Percentiles rank a stretch among this genome's conserved stretches.
Conservation (phyloP, 2,797 vertebrate genomes). For the Phataginus tricuspis region DNA sequence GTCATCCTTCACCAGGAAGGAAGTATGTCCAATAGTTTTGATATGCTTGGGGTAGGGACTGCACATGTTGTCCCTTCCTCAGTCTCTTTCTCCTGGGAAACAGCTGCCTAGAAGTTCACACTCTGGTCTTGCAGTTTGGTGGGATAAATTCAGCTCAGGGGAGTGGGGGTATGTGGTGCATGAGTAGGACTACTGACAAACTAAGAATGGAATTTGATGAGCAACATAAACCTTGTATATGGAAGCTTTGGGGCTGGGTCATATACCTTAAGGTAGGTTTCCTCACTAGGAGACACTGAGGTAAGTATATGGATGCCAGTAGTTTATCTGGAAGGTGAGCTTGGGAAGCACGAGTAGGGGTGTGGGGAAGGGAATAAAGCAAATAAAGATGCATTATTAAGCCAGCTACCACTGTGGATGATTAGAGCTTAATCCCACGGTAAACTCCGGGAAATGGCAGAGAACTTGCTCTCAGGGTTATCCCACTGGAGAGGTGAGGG, state of each 20-base stretch:
- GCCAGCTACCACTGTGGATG: neutral
- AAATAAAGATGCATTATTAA: neutral
- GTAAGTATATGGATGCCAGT: neutral
- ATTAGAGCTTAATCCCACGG: neutral
- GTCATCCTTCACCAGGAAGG: neutral
- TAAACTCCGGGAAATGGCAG: neutral
- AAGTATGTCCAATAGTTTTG: neutral
- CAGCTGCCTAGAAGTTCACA: neutral
- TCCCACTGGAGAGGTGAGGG: neutral
- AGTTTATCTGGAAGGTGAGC: neutral
- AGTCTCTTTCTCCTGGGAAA: neutral
- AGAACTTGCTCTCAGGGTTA: neutral
- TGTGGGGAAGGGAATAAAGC: neutral
- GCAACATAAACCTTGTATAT: neutral
- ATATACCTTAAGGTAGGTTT: neutral
- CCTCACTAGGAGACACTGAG: neutral
- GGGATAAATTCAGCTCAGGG: neutral
- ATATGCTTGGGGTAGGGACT: neutral
- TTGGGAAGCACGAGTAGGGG: neutral
- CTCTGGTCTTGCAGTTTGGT: neutral
- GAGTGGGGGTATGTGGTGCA: neutral
- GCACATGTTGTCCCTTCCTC: neutral
- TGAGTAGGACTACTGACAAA: neutral
- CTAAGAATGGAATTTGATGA: neutral
- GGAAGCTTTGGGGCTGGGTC: neutral